Percentiles rank a stretch among this genome's conserved stretches.
phyloP scores from a whole-genome alignment of 1,140 invertebrate species.

The Calliopsis andreniformis region DNA sequence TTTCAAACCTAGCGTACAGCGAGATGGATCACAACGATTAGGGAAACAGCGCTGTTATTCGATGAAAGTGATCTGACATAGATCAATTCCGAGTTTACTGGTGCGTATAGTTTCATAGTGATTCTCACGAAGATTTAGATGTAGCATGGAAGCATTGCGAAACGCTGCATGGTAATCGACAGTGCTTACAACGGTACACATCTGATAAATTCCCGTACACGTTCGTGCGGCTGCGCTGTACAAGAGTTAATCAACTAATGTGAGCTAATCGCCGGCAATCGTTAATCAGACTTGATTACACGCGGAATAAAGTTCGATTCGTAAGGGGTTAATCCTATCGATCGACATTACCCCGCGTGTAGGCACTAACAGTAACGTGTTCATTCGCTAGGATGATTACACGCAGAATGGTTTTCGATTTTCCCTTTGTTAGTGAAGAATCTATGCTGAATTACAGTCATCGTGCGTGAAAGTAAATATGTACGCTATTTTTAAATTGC shows the following conservation, averaged over 20 bases:
- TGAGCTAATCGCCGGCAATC: slow-evolving; percentile 58
- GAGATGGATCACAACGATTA: slow-evolving; percentile 1
- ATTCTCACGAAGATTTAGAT: slow-evolving; percentile 42
- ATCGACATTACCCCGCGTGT: slow-evolving; percentile 18
- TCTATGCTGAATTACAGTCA: background rate
- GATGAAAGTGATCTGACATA: slow-evolving; percentile 12
- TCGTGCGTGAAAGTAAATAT: too few relatives aligned
- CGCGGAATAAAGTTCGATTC: slow-evolving; percentile 46
- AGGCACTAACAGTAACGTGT: slow-evolving; percentile 29
- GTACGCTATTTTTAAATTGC: too few relatives aligned
- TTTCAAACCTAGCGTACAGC: too few relatives aligned
- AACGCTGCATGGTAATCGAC: slow-evolving; percentile 47
- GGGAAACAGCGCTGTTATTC: background rate
- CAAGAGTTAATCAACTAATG: slow-evolving; percentile 63
- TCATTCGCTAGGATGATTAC: slow-evolving; percentile 13
- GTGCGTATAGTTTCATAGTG: slow-evolving; percentile 26
- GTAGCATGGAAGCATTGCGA: slow-evolving; percentile 27
- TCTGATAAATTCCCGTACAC: slow-evolving; percentile 50
- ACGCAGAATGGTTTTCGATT: too few relatives aligned
- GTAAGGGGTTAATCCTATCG: slow-evolving; percentile 44
- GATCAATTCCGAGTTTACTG: slow-evolving; percentile 29
- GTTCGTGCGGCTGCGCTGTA: slow-evolving; percentile 23
- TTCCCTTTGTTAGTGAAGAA: background rate
- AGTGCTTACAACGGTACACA: slow-evolving; percentile 46
- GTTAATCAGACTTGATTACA: slow-evolving; percentile 61